These are phyloP conservation scores for Cephalopholis sonnerati DNA, from an alignment of 2,113 vertebrate species.

Conservation along the genomic window DNA sequence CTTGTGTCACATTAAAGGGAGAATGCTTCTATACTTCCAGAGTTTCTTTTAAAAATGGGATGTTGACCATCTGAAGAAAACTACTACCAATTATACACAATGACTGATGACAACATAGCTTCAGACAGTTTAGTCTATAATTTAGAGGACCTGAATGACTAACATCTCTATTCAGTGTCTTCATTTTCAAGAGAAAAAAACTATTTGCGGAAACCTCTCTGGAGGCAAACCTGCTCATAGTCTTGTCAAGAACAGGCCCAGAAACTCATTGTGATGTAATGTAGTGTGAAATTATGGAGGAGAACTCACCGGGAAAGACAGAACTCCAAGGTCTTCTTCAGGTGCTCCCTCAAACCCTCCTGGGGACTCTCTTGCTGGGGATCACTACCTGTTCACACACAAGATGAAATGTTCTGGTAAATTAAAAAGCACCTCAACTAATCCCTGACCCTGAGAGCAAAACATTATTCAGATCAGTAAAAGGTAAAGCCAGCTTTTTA, in stretches of 20 bases:
- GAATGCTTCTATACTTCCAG: not conserved
- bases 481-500: not conserved
- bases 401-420: not conserved
- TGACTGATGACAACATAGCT: not conserved
- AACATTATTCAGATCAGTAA: not conserved
- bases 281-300: not conserved
- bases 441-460: not conserved
- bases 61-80: not conserved
- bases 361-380: constrained; percentile 73
- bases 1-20: not conserved
- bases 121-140: not conserved
- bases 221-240: not conserved
- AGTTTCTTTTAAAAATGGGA: not conserved
- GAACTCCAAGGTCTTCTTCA: constrained; percentile 98
- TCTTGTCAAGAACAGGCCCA: not conserved
- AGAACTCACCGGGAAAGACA: constrained; percentile 93
- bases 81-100: not conserved
- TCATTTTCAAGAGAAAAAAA: not conserved
- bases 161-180: not conserved
- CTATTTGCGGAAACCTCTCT: not conserved
- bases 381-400: constrained; percentile 62
- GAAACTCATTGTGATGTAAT: not conserved
- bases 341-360: constrained; percentile 93
- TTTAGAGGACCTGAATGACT: not conserved
- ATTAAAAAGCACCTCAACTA: not conserved